Percentiles rank a stretch among this genome's conserved stretches.
Conservation (phyloP, 2,888 invertebrate genomes). For the Dicycla oo region DNA sequence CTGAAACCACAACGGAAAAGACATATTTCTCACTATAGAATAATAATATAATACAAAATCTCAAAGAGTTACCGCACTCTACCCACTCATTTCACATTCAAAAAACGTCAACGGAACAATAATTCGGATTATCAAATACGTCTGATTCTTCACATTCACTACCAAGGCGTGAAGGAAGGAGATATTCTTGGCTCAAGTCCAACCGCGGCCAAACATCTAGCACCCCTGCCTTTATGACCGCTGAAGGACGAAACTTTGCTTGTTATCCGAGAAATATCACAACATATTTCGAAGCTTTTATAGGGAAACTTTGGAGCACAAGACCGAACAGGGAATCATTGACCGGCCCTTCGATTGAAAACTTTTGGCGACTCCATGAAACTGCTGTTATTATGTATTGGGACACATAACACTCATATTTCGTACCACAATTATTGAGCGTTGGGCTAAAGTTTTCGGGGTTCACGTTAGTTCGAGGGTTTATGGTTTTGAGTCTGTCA, state of each 20-base stretch:
- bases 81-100: slow-evolving; percentile 43
- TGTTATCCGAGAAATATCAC: slow-evolving; percentile 88
- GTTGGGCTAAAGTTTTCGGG: slow-evolving; percentile 22
- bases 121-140: slow-evolving; percentile 62
- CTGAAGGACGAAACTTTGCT: slow-evolving; percentile 84
- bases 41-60: slow-evolving; percentile 3
- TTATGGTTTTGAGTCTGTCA: slow-evolving; percentile 11
- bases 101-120: slow-evolving; percentile 48
- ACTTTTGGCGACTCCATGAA: slow-evolving; percentile 52
- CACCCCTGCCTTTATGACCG: slow-evolving; percentile 72
- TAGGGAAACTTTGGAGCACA: slow-evolving; percentile 82
- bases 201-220: slow-evolving; percentile 72
- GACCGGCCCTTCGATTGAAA: slow-evolving; percentile 63
- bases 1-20: not conserved
- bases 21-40: not conserved
- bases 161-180: slow-evolving; percentile 56
- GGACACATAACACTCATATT: slow-evolving; percentile 53
- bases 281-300: slow-evolving; percentile 84
- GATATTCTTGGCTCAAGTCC: slow-evolving; percentile 70
- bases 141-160: slow-evolving; percentile 62
- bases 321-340: slow-evolving; percentile 69
- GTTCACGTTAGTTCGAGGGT: slow-evolving; percentile 19
- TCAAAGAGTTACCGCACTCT: slow-evolving; percentile 3
- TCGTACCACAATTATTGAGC: slow-evolving; percentile 47
- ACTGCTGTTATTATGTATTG: slow-evolving; percentile 56